phyloP scores from a whole-genome alignment of 37 sponge, comb jelly and placozoan genomes.

The Cladorhizidae sp. region DNA sequence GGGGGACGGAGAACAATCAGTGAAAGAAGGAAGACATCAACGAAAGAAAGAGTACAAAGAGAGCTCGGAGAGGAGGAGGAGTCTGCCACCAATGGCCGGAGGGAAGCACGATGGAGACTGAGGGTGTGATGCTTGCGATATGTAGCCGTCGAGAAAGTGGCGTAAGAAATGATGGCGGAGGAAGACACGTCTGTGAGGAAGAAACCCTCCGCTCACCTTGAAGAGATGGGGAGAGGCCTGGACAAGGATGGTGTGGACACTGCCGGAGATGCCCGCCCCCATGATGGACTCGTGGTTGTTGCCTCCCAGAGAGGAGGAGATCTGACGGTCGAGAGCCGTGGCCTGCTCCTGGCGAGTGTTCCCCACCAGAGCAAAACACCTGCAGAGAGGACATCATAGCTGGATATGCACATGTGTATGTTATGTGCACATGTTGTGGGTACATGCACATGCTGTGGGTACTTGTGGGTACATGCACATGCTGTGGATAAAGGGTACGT shows the following conservation, averaged over 20 bases:
- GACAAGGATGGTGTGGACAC: slow-evolving; percentile 36
- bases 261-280: slow-evolving; percentile 42
- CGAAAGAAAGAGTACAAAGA: too few relatives aligned
- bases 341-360: slow-evolving; percentile 55
- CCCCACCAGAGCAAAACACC: slow-evolving; percentile 82
- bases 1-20: too few relatives aligned
- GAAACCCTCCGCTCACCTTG: slow-evolving; percentile 42
- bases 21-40: too few relatives aligned
- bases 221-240: slow-evolving; percentile 75
- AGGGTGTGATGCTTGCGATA: too few relatives aligned
- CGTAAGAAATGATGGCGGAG: neutral
- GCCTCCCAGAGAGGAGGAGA: neutral
- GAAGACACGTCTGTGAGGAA: neutral
- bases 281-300: slow-evolving; percentile 69
- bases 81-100: too few relatives aligned
- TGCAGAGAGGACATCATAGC: neutral
- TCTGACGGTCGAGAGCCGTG: slow-evolving; percentile 28
- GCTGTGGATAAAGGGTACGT: too few relatives aligned
- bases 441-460: neutral
- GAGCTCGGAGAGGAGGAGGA: too few relatives aligned
- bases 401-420: neutral
- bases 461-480: neutral
- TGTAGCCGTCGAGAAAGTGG: neutral
- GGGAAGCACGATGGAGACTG: too few relatives aligned
- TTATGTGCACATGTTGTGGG: neutral